Evolutionary conservation across 2,888 invertebrate genomes (phyloP).

Genomic region (Drosophila greeni): DNA sequence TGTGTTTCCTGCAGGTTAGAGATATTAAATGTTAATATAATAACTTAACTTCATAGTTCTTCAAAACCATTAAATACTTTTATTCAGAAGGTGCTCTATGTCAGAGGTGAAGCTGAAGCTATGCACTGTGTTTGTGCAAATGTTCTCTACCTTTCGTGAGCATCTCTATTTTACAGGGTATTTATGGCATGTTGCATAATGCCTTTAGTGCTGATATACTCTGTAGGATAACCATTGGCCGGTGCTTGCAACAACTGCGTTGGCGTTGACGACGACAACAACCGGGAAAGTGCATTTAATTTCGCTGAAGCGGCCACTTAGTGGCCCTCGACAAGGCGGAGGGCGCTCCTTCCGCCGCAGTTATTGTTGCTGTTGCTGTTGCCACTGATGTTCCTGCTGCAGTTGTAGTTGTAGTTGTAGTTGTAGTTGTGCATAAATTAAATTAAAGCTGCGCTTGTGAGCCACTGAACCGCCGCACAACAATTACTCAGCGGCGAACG

Average conservation of each 20-base stretch:
- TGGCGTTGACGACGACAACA: slow-evolving; percentile 41
- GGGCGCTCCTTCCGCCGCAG: slow-evolving; percentile 23
- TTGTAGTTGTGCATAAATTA: slow-evolving; percentile 60
- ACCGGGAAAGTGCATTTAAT: slow-evolving; percentile 62
- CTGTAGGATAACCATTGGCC: background rate
- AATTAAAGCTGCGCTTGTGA: slow-evolving; percentile 58
- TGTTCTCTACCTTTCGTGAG: too few species aligned
- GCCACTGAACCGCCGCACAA: slow-evolving; percentile 45
- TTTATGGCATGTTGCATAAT: background rate
- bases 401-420: slow-evolving; percentile 1
- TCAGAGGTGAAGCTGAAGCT: too few species aligned
- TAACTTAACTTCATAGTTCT: background rate
- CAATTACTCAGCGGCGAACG: slow-evolving; percentile 64
- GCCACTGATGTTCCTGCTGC: background rate
- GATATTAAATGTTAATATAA: background rate
- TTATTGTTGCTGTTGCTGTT: slow-evolving; percentile 27
- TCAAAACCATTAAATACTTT: background rate
- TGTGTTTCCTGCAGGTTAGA: background rate
- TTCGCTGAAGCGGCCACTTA: slow-evolving; percentile 70
- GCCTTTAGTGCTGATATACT: background rate
- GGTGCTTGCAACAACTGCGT: slow-evolving; percentile 21
- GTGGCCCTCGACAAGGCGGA: slow-evolving; percentile 50
- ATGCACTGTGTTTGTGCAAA: too few species aligned
- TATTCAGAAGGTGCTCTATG: background rate
- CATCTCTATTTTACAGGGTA: too few species aligned